Evolutionary conservation across 2,797 vertebrate genomes (phyloP), one percentile per base, ranked within the genome.

Genomic region (Hypotaenidia philippensis): DNA sequence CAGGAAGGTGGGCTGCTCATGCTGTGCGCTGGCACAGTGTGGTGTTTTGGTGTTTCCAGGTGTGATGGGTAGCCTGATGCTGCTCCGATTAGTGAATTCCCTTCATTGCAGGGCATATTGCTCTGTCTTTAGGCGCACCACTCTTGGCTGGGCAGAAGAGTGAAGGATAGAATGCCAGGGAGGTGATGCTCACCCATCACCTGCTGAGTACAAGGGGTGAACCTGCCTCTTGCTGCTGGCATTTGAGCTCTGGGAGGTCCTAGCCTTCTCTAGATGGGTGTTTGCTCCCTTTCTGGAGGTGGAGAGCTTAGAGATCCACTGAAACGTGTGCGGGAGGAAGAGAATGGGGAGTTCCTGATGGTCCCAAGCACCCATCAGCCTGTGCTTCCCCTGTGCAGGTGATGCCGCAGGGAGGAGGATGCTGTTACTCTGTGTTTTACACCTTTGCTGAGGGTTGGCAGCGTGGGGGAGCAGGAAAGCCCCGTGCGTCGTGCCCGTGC

Each of bases 371-470:
- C 7, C 6, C 45, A 23, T 4, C 79, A 49, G 34, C 32, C 23
- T 9, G 15, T 1, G 0, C 29, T 56, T 34, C 34, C 52, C 36
- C 18, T 45, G 65, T 38, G 59, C 47, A 19, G 16, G 82, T 1
- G 26, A 17, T 59, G 66, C 65, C 13, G 14, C 36, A 2, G 7
- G 40, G 26, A 23, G 55, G n/a, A 53, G 55, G 70, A 44, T 59
- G 83, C 49, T 5, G 4, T 32, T 40, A 0, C 59, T 19, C 10
- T 0, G 15, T 0, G 3, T 4, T 41, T 20, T 6, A 0, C 21
- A 15, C 12, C 20, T 27, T 25, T 9, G 41, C 78, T 21, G 66
- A 1, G 29, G 52, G 47, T 1, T 45, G 61, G 69, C 56, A 50
- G 12, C 12, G 13, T 1, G 0, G 36, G 40, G 7, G 2, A 72